These are phyloP conservation scores for Tachystola acroxantha DNA, from an alignment of 2,888 invertebrate genomes.

Conservation along the genomic window DNA sequence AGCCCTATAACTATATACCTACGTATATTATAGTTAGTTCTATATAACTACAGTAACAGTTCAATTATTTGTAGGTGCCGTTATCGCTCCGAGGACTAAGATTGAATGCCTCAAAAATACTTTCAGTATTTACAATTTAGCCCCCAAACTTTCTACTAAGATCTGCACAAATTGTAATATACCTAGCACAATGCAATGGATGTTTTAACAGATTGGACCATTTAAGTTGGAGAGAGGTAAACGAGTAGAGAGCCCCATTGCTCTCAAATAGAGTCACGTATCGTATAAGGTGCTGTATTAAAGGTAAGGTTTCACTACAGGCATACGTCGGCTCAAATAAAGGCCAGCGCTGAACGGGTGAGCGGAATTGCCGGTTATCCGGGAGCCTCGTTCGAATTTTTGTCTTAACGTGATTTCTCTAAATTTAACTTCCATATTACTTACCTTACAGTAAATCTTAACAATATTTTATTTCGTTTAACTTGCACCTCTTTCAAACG, in stretches of 20 bases:
- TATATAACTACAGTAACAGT: too few species aligned
- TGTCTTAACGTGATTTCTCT: too few species aligned
- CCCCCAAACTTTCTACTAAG: neutral
- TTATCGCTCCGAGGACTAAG: too few species aligned
- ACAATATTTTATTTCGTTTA: too few species aligned
- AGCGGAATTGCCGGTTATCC: neutral
- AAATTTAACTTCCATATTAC: too few species aligned
- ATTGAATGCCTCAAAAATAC: too few species aligned
- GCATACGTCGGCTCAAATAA: neutral
- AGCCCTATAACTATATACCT: too few species aligned
- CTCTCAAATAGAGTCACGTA: constrained; percentile 68
- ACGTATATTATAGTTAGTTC: too few species aligned
- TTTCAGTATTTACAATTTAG: neutral
- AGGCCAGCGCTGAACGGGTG: neutral
- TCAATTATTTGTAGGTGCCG: too few species aligned
- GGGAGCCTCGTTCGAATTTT: constrained; percentile 13
- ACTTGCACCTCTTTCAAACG: too few species aligned
- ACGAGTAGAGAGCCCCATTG: constrained; percentile 53
- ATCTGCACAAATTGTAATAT: constrained; percentile 4
- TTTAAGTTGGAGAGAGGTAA: constrained; percentile 49
- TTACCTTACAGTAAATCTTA: too few species aligned
- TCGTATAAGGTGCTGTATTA: constrained; percentile 52
- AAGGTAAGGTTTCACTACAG: constrained; percentile 35
- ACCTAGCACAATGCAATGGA: constrained; percentile 41
- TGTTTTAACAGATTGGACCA: constrained; percentile 49